Evolutionary conservation across 2,888 invertebrate genomes (phyloP).

Genomic region (Silvanus unidentatus): DNA sequence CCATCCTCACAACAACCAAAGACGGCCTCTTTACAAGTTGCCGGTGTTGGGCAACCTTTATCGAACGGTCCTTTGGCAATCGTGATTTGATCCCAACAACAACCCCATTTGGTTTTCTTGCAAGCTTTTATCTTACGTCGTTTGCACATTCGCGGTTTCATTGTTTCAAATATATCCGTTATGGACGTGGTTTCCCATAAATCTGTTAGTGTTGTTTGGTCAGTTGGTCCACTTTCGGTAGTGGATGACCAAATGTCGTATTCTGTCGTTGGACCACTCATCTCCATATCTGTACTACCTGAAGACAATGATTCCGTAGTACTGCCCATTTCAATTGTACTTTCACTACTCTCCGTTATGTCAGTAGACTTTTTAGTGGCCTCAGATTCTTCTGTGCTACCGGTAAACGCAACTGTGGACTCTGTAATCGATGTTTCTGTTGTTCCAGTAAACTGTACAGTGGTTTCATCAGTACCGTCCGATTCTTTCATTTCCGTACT

Average conservation of each 20-base stretch:
- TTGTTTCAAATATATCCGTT: slow-evolving; percentile 48
- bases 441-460: slow-evolving; percentile 15
- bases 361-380: slow-evolving; percentile 22
- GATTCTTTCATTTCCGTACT: slow-evolving; percentile 14
- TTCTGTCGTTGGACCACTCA: background rate
- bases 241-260: slow-evolving; percentile 10
- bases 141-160: slow-evolving; percentile 53
- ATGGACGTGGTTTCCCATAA: slow-evolving; percentile 53
- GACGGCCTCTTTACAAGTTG: slow-evolving; percentile 70
- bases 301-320: too few species aligned
- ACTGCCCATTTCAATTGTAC: too few species aligned
- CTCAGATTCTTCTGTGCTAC: slow-evolving; percentile 27
- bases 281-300: too few species aligned
- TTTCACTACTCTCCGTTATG: background rate
- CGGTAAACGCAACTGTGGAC: slow-evolving; percentile 19
- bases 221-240: slow-evolving; percentile 18
- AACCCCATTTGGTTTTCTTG: slow-evolving; percentile 64
- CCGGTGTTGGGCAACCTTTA: slow-evolving; percentile 66
- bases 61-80: slow-evolving; percentile 77
- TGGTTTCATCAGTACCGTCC: slow-evolving; percentile 17
- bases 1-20: slow-evolving; percentile 80
- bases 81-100: slow-evolving; percentile 76
- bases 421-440: slow-evolving; percentile 25
- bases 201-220: slow-evolving; percentile 32
- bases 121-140: slow-evolving; percentile 56